phyloP scores from a whole-genome alignment of 2,888 invertebrate species.

The Ochropacha duplaris region DNA sequence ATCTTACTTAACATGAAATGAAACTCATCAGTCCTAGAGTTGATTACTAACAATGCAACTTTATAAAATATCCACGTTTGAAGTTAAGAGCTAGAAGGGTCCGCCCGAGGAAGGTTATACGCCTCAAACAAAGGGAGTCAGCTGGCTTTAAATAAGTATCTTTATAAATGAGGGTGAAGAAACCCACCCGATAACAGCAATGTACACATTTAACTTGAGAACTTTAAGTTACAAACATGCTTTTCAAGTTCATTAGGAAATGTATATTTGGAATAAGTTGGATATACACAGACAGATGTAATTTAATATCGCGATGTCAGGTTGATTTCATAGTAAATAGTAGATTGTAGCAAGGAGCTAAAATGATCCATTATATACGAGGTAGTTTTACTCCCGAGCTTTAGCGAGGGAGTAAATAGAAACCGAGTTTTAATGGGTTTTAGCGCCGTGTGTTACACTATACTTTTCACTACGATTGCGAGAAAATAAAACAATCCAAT shows the following conservation, averaged over 20 bases:
- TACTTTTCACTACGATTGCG: too few relatives aligned
- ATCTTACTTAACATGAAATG: neutral
- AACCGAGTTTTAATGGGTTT: too few relatives aligned
- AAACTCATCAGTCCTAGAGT: neutral
- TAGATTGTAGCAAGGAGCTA: too few relatives aligned
- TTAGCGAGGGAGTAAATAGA: too few relatives aligned
- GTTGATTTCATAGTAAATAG: too few relatives aligned
- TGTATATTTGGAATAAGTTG: too few relatives aligned
- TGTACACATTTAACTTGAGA: neutral
- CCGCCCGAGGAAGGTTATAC: neutral
- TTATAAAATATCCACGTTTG: neutral
- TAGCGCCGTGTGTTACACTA: too few relatives aligned
- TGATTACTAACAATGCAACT: neutral
- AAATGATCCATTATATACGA: too few relatives aligned
- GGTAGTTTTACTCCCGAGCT: too few relatives aligned
- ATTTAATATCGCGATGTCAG: too few relatives aligned
- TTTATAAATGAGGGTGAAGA: neutral
- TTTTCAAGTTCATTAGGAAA: neutral
- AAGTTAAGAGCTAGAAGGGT: neutral
- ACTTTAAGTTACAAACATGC: neutral
- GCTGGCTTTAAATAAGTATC: neutral
- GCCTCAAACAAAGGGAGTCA: neutral
- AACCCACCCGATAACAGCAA: neutral
- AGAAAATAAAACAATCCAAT: too few relatives aligned
- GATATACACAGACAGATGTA: too few relatives aligned